These are phyloP conservation scores for Polypedilum vanderplanki DNA, from an alignment of 1,140 invertebrate species.

Conservation along the genomic window DNA sequence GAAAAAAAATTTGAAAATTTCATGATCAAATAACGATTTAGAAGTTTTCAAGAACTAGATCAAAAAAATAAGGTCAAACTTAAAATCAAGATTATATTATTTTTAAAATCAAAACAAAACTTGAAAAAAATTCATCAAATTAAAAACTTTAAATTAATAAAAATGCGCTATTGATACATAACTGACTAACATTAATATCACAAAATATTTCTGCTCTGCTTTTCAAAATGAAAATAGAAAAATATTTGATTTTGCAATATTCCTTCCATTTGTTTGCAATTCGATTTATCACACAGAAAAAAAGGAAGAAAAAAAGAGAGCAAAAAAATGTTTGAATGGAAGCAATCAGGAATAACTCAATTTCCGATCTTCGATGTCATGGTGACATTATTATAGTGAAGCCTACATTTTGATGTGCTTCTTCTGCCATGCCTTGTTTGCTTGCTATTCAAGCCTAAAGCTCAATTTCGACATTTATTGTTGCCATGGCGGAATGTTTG, in stretches of 20 bases:
- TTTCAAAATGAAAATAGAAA: no score
- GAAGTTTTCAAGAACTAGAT: no score
- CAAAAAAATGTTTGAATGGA: conserved; percentile 1
- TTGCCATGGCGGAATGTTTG: not conserved
- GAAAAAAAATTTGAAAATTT: no score
- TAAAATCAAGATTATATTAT: no score
- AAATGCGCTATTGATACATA: no score
- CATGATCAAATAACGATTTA: no score
- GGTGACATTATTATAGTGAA: not conserved
- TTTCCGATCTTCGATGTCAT: not conserved
- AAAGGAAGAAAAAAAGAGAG: not conserved
- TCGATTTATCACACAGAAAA: not conserved
- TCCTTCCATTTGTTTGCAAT: conserved; percentile 11
- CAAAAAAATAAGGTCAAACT: no score
- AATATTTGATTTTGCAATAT: conserved; percentile 16
- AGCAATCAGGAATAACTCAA: conserved; percentile 17
- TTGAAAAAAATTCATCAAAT: no score
- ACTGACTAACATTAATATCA: no score
- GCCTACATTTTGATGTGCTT: not conserved
- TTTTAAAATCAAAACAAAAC: no score
- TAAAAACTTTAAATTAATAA: no score
- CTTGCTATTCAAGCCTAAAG: not conserved
- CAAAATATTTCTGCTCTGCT: no score
- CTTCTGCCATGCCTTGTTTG: not conserved
- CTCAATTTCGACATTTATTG: not conserved